Base-by-base conservation (phyloP, 2,113 vertebrate species). In the Xiphophorus hellerii region DNA sequence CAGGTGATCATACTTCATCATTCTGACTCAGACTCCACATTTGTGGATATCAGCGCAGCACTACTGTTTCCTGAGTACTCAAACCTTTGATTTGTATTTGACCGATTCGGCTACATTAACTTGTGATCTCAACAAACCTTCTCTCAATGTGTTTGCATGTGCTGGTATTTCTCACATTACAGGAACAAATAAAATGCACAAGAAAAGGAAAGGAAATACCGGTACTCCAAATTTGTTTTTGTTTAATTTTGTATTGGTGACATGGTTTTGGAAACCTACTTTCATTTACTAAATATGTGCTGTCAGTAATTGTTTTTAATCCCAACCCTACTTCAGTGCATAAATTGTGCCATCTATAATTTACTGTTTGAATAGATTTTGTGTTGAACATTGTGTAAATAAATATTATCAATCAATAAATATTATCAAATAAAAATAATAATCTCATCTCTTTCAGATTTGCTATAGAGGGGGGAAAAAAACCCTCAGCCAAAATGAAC, bases 101-200 rank as follows among this genome's bases (percentile, higher is more conserved):
- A 76, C 67, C n/a, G 33, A 31, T 1, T 4, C 61, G 58, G 65
- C 60, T 37, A 64, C 54, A 44, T 74, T 82, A 62, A 48, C 65
- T 54, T 77, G 48, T 84, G 27, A 73, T 25, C 39, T 10, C 64
- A 42, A 78, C 22, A 17, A 68, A 62, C 29, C 62, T 37, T 72
- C 33, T 8, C 68, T 60, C 75, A 77, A 54, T 65, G 39, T 71
- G 54, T 69, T 63, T 11, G 39, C 33, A 62, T 85, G 62, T 27
- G 61, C 63, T 87, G 12, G 5, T 63, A 22, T 68, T 70, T 71
- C 30, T 71, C 51, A 31, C 33, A 71, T 63, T 69, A 39, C 51
- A 63, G 25, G 9, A 54, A 30, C 3, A 66, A 69, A 48, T 69
- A 7, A 58, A 65, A 28, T 28, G 69, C 35, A 81, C 28, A 60